phyloP scores from a whole-genome alignment of 2,113 vertebrate genomes.

The Xenopus laevis region DNA sequence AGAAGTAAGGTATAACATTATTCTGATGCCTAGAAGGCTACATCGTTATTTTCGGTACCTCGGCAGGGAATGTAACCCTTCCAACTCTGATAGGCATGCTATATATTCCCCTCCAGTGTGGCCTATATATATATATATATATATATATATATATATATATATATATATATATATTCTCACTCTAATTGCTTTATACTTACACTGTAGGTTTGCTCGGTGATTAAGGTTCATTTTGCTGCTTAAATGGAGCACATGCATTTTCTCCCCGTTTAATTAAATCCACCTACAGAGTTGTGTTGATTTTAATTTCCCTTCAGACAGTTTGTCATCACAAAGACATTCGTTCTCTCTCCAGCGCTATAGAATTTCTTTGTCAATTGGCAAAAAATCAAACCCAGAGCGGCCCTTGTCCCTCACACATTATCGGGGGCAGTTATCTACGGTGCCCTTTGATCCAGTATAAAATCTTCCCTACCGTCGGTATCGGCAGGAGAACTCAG shows the following conservation, averaged over 20 bases:
- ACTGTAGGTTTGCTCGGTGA: not conserved
- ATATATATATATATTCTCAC: not conserved
- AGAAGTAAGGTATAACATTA: too few relatives aligned
- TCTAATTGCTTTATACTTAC: not conserved
- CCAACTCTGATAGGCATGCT: too few relatives aligned
- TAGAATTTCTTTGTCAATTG: conserved; percentile 41
- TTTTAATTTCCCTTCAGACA: conserved; percentile 45
- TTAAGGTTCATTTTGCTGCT: not conserved
- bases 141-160: too few relatives aligned
- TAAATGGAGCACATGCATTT: conserved; percentile 11
- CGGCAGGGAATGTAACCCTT: too few relatives aligned
- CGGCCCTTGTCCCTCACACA: conserved; percentile 20
- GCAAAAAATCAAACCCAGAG: conserved; percentile 17
- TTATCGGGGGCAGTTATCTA: conserved; percentile 30
- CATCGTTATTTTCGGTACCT: too few relatives aligned
- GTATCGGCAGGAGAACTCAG: conserved; percentile 26
- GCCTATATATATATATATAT: not conserved
- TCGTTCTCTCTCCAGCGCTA: conserved; percentile 12
- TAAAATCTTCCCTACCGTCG: conserved; percentile 8
- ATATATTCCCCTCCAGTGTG: too few relatives aligned
- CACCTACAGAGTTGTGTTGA: conserved; percentile 41
- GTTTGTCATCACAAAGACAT: conserved; percentile 35
- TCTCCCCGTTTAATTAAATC: conserved; percentile 42
- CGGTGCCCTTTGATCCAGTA: conserved; percentile 30
- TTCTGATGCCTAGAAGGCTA: too few relatives aligned